A percentile compares a stretch with the other conserved stretches of the same genome.
These are phyloP conservation scores for Anguilla obscura DNA, from an alignment of 2,797 vertebrate species.

Conservation along the genomic window DNA sequence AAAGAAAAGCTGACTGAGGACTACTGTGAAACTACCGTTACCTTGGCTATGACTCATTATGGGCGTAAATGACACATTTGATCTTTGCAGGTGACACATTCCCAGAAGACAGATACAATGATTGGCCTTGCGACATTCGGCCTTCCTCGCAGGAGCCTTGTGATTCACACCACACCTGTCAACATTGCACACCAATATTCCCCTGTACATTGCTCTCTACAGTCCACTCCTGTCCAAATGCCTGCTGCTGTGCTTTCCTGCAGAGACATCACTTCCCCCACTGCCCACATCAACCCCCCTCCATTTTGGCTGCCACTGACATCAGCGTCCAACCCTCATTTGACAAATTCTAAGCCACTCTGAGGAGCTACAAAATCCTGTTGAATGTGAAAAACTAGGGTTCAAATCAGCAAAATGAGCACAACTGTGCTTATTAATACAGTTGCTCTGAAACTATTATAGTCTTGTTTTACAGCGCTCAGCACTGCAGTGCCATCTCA, in stretches of 20 bases:
- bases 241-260: neutral
- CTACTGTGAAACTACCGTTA: neutral
- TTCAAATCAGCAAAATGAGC: neutral
- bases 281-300: neutral
- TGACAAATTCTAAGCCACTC: neutral
- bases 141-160: slow-evolving; percentile 18
- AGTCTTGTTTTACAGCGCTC: neutral
- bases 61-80: slow-evolving; percentile 10
- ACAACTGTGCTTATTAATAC: neutral
- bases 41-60: neutral
- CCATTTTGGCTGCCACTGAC: neutral
- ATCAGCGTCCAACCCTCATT: neutral
- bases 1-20: neutral
- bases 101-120: neutral
- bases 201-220: neutral
- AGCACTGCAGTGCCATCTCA: neutral
- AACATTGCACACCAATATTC: slow-evolving; percentile 18
- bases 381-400: neutral
- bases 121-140: neutral
- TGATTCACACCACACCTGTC: slow-evolving; percentile 30
- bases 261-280: neutral
- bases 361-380: neutral
- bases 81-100: slow-evolving; percentile 22
- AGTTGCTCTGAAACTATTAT: neutral
- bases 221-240: neutral